These are phyloP conservation scores for Ophioderma brevispina DNA, from an alignment of 35 echinoderm and acorn worm genomes.

Conservation along the genomic window DNA sequence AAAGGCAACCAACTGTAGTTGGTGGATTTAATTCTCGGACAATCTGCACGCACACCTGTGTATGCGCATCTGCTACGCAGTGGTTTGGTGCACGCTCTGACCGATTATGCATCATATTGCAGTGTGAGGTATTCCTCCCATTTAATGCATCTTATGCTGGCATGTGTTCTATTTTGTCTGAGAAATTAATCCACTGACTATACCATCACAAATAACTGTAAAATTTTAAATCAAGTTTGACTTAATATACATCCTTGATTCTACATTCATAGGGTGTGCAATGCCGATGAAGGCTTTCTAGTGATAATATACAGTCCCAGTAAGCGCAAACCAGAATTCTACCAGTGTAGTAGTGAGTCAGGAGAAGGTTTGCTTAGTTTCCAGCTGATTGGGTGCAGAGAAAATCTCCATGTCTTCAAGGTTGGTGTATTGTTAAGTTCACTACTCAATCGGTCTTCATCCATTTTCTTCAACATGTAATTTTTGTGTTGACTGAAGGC, in stretches of 20 bases:
- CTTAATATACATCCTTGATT: too few species aligned
- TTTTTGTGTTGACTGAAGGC: too few species aligned
- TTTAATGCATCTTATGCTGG: not conserved
- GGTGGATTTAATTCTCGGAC: too few species aligned
- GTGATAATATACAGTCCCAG: conserved; percentile 72
- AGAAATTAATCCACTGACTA: not conserved
- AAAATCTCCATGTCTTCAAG: conserved; percentile 90
- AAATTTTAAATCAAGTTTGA: not conserved
- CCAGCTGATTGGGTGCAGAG: conserved; percentile 78
- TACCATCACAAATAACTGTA: not conserved
- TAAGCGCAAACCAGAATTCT: conserved; percentile 69
- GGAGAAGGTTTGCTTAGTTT: conserved; percentile 41
- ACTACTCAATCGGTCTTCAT: too few species aligned
- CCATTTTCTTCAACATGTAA: too few species aligned
- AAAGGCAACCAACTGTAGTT: too few species aligned
- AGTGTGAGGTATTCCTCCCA: too few species aligned
- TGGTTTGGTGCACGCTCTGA: too few species aligned
- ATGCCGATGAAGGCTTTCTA: conserved; percentile 59
- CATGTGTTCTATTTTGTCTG: not conserved
- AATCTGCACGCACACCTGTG: too few species aligned
- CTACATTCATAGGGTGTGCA: conserved; percentile 49
- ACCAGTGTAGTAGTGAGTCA: conserved; percentile 52
- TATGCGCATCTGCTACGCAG: too few species aligned
- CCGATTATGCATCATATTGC: too few species aligned
- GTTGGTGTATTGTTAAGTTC: conserved; percentile 40